Conservation (phyloP, 2,888 invertebrate genomes). For the Eristalis pertinax region DNA sequence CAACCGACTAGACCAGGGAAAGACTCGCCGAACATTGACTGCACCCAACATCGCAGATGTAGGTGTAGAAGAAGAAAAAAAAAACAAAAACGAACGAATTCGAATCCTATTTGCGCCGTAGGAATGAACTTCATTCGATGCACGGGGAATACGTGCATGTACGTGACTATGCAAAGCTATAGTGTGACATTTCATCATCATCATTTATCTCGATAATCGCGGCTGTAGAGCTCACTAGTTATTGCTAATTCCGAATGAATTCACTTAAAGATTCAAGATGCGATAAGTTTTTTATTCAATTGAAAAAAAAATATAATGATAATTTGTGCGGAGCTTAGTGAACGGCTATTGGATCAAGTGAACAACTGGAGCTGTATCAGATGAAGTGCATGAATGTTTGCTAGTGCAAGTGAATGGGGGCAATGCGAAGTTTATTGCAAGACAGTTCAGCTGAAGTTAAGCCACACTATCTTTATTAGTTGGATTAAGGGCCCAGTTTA, state of each 20-base stretch:
- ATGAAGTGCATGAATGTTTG: too few relatives aligned
- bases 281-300: conserved; percentile 6
- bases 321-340: not conserved
- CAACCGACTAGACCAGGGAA: not conserved
- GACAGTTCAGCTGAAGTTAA: too few relatives aligned
- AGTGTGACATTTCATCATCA: not conserved
- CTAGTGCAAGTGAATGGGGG: too few relatives aligned
- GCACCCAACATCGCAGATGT: conserved; percentile 11
- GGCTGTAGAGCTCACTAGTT: not conserved
- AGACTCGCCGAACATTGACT: conserved; percentile 5
- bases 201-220: not conserved
- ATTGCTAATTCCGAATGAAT: not conserved
- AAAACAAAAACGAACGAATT: not conserved
- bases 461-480: too few relatives aligned
- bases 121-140: not conserved
- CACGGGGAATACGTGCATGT: not conserved
- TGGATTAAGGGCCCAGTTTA: too few relatives aligned
- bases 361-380: not conserved
- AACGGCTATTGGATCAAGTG: not conserved
- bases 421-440: too few relatives aligned
- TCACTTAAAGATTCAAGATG: not conserved
- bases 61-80: not conserved
- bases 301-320: not conserved
- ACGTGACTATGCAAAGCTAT: not conserved
- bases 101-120: conserved; percentile 18